Evolutionary conservation across 2,888 invertebrate genomes (phyloP).

Genomic region (Schizotus pectinicornis): DNA sequence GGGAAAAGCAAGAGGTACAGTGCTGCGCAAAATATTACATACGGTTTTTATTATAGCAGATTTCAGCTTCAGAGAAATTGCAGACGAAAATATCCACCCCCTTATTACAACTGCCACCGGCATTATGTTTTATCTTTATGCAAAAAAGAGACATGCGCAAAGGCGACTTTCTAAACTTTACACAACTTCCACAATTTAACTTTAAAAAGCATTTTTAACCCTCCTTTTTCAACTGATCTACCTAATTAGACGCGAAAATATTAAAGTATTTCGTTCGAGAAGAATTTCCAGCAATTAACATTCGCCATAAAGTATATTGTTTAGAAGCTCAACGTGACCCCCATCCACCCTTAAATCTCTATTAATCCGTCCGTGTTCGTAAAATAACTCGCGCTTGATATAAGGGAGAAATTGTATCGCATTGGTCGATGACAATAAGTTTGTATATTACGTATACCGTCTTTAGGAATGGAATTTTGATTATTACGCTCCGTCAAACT

Average conservation of each 20-base stretch:
- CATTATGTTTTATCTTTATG: constrained; percentile 27
- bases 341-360: no score
- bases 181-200: constrained; percentile 2
- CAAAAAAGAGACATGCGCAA: constrained; percentile 23
- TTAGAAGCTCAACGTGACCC: background rate
- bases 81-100: constrained; percentile 28
- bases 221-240: constrained; percentile 12
- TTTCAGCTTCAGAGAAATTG: constrained; percentile 25
- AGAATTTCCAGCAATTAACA: constrained; percentile 15
- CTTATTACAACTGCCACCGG: constrained; percentile 30
- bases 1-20: constrained; percentile 26
- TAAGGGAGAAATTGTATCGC: no score
- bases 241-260: constrained; percentile 18
- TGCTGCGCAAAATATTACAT: constrained; percentile 29
- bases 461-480: background rate
- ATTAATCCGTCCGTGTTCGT: no score
- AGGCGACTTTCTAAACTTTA: background rate
- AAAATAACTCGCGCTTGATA: no score
- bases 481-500: background rate
- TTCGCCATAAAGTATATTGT: constrained; percentile 5
- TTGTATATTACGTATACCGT: constrained; percentile 1
- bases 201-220: constrained; percentile 5
- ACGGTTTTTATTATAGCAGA: constrained; percentile 30
- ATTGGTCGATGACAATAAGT: no score
- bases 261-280: background rate